phyloP scores from a whole-genome alignment of 2,888 invertebrate genomes.

The Heteromurus nitidus region DNA sequence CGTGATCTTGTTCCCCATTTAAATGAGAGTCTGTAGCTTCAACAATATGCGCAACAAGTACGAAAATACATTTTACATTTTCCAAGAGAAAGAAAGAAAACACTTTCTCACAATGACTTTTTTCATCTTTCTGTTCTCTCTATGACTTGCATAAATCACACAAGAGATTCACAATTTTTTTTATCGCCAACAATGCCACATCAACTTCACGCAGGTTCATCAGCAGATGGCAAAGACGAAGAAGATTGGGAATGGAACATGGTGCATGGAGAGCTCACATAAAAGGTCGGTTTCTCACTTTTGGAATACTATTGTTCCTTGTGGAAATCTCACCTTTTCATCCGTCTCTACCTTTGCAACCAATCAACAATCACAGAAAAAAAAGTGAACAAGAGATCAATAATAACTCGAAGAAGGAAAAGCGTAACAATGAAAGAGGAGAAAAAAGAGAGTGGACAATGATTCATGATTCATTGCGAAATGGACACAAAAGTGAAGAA shows the following conservation, averaged over 20 bases:
- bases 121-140: slow-evolving; percentile 25
- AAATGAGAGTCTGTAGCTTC: too few relatives aligned
- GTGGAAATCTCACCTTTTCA: background rate
- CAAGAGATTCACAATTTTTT: background rate
- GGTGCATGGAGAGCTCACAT: background rate
- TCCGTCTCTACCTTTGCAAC: background rate
- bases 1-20: too few relatives aligned
- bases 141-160: slow-evolving; percentile 57
- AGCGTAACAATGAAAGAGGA: background rate
- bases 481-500: background rate
- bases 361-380: background rate
- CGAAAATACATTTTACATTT: too few relatives aligned
- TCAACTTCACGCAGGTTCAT: too few relatives aligned
- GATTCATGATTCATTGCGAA: slow-evolving; percentile 25
- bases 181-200: background rate
- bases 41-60: too few relatives aligned
- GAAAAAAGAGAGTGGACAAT: slow-evolving; percentile 22
- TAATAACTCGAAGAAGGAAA: slow-evolving; percentile 15
- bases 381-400: slow-evolving; percentile 8
- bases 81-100: slow-evolving; percentile 13
- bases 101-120: slow-evolving; percentile 38
- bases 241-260: too few relatives aligned
- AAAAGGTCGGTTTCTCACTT: background rate
- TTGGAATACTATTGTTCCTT: background rate
- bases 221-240: too few relatives aligned